A percentile compares a stretch with the other conserved stretches of the same genome.
phyloP scores from a whole-genome alignment of 2,797 vertebrate genomes.

The Cryptoprocta ferox region DNA sequence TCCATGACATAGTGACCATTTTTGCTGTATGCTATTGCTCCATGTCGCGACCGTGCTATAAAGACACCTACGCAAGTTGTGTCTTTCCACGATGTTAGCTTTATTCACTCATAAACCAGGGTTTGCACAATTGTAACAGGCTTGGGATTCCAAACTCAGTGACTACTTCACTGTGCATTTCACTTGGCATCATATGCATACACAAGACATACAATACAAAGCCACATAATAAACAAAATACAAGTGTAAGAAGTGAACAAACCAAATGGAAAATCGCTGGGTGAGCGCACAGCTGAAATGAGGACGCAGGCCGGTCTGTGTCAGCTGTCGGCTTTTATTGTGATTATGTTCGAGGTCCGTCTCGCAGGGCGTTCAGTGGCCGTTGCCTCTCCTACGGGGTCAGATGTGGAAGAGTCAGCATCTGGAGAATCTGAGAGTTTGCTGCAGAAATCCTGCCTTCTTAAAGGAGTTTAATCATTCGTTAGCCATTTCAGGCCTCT shows the following conservation, averaged over 20 bases:
- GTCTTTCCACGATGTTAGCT: not conserved
- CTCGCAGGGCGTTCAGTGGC: not conserved
- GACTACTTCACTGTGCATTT: not conserved
- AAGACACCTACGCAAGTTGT: not conserved
- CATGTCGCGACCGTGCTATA: not conserved
- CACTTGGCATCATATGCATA: not conserved
- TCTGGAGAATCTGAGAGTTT: not conserved
- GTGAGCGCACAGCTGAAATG: not conserved
- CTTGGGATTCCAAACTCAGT: not conserved
- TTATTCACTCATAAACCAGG: not conserved
- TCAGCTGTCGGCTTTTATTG: not conserved
- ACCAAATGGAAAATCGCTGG: not conserved
- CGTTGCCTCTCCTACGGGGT: not conserved
- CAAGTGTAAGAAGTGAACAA: not conserved
- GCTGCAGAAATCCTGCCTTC: not conserved
- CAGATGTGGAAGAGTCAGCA: not conserved
- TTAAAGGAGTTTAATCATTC: not conserved
- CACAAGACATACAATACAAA: not conserved
- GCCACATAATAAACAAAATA: not conserved
- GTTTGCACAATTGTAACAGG: not conserved
- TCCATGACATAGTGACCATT: not conserved
- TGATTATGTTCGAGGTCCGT: not conserved
- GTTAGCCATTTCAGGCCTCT: not conserved
- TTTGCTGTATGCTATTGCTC: not conserved
- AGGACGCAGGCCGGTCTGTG: not conserved